Conservation (phyloP, 2,888 invertebrate genomes). For the Erebia epiphron region DNA sequence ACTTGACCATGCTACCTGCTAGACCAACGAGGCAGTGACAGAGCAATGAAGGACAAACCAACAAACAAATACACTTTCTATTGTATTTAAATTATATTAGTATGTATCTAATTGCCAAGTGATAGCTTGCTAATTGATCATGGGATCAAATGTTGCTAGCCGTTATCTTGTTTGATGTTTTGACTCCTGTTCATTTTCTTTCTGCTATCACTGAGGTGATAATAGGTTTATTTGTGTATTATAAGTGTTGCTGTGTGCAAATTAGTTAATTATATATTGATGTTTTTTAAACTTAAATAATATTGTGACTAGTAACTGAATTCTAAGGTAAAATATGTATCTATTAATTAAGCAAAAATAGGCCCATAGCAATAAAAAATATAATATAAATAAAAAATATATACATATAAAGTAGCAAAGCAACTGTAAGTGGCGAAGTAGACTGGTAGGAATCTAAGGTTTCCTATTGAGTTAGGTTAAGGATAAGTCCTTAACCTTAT, state of each 20-base stretch:
- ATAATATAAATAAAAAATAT: too few species aligned
- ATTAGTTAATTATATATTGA: neutral
- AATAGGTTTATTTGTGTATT: slow-evolving; percentile 10
- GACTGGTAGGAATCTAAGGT: too few species aligned
- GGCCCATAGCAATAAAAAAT: too few species aligned
- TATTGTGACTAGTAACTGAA: neutral
- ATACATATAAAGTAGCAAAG: too few species aligned
- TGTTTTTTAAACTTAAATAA: neutral
- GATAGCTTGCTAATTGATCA: slow-evolving; percentile 29
- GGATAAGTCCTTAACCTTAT: too few species aligned
- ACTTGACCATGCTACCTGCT: too few species aligned
- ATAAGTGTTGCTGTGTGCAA: neutral
- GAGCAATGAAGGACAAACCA: too few species aligned
- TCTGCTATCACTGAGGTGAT: slow-evolving; percentile 12
- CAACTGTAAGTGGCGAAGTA: too few species aligned
- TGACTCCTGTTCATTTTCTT: slow-evolving; percentile 10
- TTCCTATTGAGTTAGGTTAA: too few species aligned
- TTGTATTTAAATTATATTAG: neutral
- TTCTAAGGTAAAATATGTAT: neutral
- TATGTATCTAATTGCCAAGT: slow-evolving; percentile 5
- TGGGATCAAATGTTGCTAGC: slow-evolving; percentile 25
- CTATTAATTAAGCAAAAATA: too few species aligned
- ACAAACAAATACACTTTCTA: too few species aligned
- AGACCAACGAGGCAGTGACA: too few species aligned
- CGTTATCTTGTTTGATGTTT: slow-evolving; percentile 15